Conservation (phyloP, 2,113 vertebrate species). For the Casuarius casuarius region DNA sequence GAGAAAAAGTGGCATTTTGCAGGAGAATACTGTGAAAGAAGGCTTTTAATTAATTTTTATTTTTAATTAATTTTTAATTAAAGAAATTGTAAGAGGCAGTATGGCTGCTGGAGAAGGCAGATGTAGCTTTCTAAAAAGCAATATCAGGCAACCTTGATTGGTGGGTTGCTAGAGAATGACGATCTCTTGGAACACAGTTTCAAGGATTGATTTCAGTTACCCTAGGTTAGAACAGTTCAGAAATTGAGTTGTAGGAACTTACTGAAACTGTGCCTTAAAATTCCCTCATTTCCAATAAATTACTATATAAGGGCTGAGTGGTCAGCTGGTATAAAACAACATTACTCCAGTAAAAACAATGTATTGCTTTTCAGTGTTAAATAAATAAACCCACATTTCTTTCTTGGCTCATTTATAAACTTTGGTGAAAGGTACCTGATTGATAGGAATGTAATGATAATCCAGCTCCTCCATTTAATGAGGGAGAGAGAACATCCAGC, state of each 20-base stretch:
- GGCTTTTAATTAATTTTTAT: too few species aligned
- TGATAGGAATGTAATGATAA: background rate
- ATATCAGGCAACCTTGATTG: background rate
- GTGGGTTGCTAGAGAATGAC: background rate
- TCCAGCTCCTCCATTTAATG: background rate
- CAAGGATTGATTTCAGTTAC: background rate
- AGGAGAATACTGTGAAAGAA: background rate
- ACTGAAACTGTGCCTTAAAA: background rate
- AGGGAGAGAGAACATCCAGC: constrained; percentile 10
- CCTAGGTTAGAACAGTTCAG: background rate
- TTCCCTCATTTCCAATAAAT: background rate
- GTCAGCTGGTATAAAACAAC: background rate
- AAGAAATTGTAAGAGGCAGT: background rate
- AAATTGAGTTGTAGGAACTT: background rate
- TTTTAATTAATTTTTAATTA: too few species aligned
- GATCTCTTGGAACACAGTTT: background rate
- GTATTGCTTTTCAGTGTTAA: background rate
- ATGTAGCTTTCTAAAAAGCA: background rate
- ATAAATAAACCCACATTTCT: background rate
- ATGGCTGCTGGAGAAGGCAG: background rate
- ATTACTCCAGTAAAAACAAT: background rate
- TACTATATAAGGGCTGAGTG: background rate
- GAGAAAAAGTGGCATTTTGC: background rate
- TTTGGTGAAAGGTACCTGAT: background rate
- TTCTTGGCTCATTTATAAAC: background rate